Base-by-base conservation (phyloP, 23 tunicate species). In the Styela plicata region DNA sequence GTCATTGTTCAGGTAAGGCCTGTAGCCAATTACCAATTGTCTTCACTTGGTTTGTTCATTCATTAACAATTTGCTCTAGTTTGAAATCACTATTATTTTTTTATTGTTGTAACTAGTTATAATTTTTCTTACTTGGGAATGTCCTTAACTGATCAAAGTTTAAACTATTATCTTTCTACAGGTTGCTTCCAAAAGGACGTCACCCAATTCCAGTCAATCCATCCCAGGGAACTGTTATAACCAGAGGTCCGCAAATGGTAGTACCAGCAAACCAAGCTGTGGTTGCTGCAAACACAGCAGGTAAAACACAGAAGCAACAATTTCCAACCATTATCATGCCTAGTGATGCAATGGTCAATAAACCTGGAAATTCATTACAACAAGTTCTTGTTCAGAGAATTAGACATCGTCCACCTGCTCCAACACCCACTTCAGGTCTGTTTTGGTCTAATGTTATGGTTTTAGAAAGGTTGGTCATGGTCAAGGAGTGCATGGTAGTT, bases 1-100 rank as follows among this genome's bases (percentile, higher is more conserved):
- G 44, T 76, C 81, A n/a, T 57, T 76, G 27, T 76, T 76, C 27
- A 36, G 81, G 81, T 76, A 36, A 24, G n/a, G n/a, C n/a, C n/a
- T n/a, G n/a, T n/a, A n/a, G n/a, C n/a, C n/a, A n/a, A n/a, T n/a
- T n/a, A n/a, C n/a, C n/a, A n/a, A n/a, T n/a, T n/a, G n/a, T n/a
- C n/a, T n/a, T n/a, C n/a, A n/a, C n/a, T n/a, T n/a, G n/a, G n/a
- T n/a, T n/a, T n/a, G n/a, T n/a, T n/a, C n/a, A n/a, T n/a, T n/a
- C n/a, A n/a, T n/a, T n/a, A n/a, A n/a, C n/a, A n/a, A n/a, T n/a
- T n/a, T n/a, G n/a, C n/a, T n/a, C n/a, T n/a, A n/a, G n/a, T n/a
- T n/a, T n/a, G n/a, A n/a, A n/a, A n/a, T n/a, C n/a, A n/a, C n/a
- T n/a, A n/a, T n/a, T n/a, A n/a, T n/a, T n/a, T n/a, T 0, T 62